A percentile compares a stretch with the other conserved stretches of the same genome.
Conservation (phyloP, 2,113 vertebrate genomes). For the Archilochus colubris region DNA sequence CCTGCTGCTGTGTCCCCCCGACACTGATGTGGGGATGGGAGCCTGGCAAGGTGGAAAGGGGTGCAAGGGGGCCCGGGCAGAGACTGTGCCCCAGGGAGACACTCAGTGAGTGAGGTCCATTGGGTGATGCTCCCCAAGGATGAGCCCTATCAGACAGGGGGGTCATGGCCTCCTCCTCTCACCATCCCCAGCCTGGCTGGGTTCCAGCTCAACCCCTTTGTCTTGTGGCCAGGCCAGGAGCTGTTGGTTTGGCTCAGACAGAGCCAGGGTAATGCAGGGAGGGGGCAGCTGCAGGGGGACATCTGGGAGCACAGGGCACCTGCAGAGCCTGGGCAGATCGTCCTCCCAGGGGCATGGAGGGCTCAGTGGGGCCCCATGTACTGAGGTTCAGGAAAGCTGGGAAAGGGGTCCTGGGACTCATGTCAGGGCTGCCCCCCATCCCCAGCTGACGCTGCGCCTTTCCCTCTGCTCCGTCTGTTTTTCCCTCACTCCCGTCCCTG, state of each 20-base stretch:
- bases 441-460: neutral
- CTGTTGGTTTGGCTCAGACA: neutral
- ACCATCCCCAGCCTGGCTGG: neutral
- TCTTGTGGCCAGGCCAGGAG: neutral
- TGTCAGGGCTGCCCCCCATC: neutral
- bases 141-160: neutral
- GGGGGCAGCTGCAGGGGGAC: neutral
- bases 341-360: neutral
- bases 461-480: neutral
- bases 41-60: neutral
- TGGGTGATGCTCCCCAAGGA: neutral
- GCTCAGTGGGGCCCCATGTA: too few species aligned
- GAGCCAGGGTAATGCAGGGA: neutral
- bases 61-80: neutral
- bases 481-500: neutral
- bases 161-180: neutral
- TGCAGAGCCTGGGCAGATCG: neutral
- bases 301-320: neutral
- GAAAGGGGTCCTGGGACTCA: neutral
- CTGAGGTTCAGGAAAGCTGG: neutral
- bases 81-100: accelerated
- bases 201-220: accelerated
- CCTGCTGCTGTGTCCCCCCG: too few species aligned
- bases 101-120: too few species aligned
- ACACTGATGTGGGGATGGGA: too few species aligned